Conservation (phyloP, 2,113 vertebrate genomes). For the Malaclemys terrapin region DNA sequence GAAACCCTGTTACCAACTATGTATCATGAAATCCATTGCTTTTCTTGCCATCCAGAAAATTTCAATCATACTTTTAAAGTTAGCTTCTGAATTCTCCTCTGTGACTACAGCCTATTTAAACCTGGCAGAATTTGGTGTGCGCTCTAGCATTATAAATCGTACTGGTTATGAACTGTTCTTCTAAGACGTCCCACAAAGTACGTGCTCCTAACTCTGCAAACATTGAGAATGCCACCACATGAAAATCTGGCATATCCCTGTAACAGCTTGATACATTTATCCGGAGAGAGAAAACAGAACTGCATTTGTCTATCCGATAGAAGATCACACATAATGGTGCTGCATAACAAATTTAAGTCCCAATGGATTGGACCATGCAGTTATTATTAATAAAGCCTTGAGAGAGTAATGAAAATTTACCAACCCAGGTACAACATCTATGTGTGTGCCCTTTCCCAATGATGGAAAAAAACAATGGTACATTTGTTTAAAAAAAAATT, state of each 20-base stretch:
- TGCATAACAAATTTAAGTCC: neutral
- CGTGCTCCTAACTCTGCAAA: neutral
- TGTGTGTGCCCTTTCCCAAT: neutral
- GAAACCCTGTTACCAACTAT: neutral
- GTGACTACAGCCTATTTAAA: neutral
- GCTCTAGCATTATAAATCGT: neutral
- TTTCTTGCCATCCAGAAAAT: neutral
- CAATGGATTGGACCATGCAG: neutral
- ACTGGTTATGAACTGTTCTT: neutral
- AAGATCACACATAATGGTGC: neutral
- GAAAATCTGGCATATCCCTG: neutral
- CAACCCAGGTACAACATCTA: neutral
- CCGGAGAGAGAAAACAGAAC: neutral
- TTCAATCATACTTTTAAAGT: neutral
- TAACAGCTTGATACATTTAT: neutral
- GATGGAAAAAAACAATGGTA: neutral
- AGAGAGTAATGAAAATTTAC: neutral
- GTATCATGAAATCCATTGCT: neutral
- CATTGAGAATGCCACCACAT: neutral
- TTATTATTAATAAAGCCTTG: neutral
- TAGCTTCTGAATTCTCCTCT: neutral
- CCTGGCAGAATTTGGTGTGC: neutral
- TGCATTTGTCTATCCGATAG: neutral
- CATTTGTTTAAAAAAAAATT: neutral
- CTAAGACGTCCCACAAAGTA: neutral